Base-by-base conservation (phyloP, 2,888 invertebrate species). In the Chrysotoxum bicinctum region DNA sequence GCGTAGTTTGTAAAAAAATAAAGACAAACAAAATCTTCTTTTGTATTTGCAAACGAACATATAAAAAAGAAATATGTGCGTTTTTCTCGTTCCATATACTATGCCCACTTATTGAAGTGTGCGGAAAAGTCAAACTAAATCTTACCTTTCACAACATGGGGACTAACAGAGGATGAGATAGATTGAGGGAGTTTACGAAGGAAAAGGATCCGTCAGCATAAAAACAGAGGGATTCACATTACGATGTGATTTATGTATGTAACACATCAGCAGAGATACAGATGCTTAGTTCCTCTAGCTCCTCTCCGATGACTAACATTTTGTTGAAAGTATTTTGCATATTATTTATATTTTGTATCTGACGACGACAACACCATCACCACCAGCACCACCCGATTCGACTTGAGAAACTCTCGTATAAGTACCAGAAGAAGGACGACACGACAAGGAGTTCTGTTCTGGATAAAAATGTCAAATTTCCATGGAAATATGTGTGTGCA, bases 251-350 rank as follows among this genome's bases (percentile, higher is more conserved):
- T 83, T 83, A 83, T 78, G 79, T 68, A 62, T 62, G 62, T 64
- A 64, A 45, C 62, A 64, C 62, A 64, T 64, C 62, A 66, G 50
- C 21, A 35, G 32, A 21, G 45, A 48, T 30, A 58, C 48, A 21
- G 32, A 48, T 48, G 40, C 32, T 30, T 14, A 50, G 5, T 21
- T 68, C 10, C n/a, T 14, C 3, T 5, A 10, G 26, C 21, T 14
- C 2, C 5, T 19, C 23, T 23, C 9, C 50, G 26, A 50, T 40
- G 35, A 35, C 26, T 58, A 48, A 26, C 50, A 58, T 66, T 82
- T 77, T 68, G 68, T 78, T 60, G 74, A 78, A 74, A 83, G 62
- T 83, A 69, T 78, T 83, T 83, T 78, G 83, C 83, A 83, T 83
- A 74, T 78, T 83, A 74, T 83, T 78, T 74, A 74, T 78, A 83